Evolutionary conservation across 2,113 vertebrate genomes (phyloP).

Genomic region (Elephantulus edwardii): DNA sequence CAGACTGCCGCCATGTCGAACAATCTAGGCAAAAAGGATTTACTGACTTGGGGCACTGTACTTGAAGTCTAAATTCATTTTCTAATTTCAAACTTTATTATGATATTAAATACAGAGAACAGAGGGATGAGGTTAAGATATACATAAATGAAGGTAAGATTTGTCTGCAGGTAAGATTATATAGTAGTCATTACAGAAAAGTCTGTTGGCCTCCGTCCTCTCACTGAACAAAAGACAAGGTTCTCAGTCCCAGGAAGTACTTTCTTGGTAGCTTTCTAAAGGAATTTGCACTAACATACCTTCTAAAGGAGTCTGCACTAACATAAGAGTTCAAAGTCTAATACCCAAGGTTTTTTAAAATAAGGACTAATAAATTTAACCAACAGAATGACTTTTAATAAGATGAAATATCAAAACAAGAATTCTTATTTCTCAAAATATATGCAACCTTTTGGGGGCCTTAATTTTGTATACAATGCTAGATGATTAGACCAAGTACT

Average conservation of each 20-base stretch:
- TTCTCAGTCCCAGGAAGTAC: background rate
- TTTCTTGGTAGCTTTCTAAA: constrained; percentile 6
- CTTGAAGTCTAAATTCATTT: constrained; percentile 22
- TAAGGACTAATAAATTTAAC: constrained; percentile 35
- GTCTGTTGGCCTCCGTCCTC: background rate
- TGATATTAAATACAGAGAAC: background rate
- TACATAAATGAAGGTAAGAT: background rate
- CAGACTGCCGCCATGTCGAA: constrained; percentile 96
- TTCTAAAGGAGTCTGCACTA: constrained; percentile 14
- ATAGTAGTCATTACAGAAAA: background rate
- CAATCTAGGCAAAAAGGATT: constrained; percentile 87
- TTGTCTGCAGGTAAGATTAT: background rate
- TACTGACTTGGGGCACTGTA: background rate
- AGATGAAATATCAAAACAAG: constrained; percentile 30
- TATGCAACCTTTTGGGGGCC: background rate
- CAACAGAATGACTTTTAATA: constrained; percentile 31
- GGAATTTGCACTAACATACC: background rate
- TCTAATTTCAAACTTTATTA: constrained; percentile 25
- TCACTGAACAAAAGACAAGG: background rate
- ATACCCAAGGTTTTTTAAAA: constrained; percentile 34
- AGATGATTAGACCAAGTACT: background rate
- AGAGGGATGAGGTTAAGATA: background rate
- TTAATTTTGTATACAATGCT: constrained; percentile 16
- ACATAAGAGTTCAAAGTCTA: constrained; percentile 25
- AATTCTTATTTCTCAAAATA: constrained; percentile 25